phyloP scores from a whole-genome alignment of 2,888 invertebrate species.

The Andrena chrysosceles region DNA sequence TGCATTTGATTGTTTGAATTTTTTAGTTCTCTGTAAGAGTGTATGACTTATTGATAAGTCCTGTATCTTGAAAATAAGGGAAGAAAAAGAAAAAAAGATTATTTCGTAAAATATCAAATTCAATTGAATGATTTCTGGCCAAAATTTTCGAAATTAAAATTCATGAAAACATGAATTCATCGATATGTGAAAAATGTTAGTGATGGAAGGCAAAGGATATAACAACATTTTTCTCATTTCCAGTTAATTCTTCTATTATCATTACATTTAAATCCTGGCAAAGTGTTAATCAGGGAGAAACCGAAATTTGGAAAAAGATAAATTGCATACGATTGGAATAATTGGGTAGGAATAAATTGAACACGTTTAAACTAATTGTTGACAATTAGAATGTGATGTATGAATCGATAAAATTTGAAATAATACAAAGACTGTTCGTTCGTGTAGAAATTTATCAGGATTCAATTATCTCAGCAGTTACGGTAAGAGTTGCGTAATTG shows the following conservation, averaged over 20 bases:
- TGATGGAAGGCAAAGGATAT: neutral
- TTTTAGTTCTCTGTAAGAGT: neutral
- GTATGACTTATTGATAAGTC: neutral
- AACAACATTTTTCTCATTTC: neutral
- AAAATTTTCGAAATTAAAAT: neutral
- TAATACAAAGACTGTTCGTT: neutral
- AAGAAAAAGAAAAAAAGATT: neutral
- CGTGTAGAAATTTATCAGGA: neutral
- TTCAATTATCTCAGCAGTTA: constrained; percentile 10
- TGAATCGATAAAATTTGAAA: neutral
- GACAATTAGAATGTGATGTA: neutral
- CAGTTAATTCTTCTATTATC: neutral
- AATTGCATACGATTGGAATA: neutral
- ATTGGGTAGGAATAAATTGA: neutral
- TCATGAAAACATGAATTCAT: neutral
- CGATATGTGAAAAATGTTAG: neutral
- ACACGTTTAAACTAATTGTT: neutral
- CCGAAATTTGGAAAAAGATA: neutral
- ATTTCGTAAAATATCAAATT: neutral
- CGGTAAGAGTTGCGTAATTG: neutral
- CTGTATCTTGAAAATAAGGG: no score
- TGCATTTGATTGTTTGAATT: neutral
- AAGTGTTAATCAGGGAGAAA: neutral
- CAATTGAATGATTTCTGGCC: no score
- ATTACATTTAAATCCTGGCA: neutral